These are phyloP conservation scores for Sylvia atricapilla DNA, from an alignment of 2,113 vertebrate genomes.

Conservation along the genomic window DNA sequence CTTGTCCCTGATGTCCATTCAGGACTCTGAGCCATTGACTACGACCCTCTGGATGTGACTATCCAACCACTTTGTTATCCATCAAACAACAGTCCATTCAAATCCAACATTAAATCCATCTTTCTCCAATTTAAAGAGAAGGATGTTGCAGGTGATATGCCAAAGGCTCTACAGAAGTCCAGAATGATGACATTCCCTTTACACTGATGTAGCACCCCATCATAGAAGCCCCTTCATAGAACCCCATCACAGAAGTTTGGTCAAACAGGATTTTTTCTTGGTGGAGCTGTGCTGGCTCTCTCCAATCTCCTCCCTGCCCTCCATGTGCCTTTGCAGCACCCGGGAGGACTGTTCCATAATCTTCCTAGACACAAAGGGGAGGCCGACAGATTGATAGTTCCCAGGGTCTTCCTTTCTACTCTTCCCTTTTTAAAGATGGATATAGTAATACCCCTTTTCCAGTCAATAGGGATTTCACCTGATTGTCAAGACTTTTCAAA, in stretches of 20 bases:
- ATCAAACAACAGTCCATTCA: background rate
- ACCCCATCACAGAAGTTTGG: background rate
- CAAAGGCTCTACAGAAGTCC: background rate
- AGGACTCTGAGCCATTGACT: background rate
- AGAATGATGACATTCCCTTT: background rate
- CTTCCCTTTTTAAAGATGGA: background rate
- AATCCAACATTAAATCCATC: background rate
- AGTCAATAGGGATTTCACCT: background rate
- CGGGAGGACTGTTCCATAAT: background rate
- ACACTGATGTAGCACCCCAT: background rate
- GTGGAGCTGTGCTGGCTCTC: background rate
- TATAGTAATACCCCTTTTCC: background rate
- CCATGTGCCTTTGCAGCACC: background rate
- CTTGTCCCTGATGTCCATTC: background rate
- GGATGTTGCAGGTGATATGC: background rate
- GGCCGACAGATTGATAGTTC: background rate
- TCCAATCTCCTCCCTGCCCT: too few species aligned
- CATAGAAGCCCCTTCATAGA: background rate
- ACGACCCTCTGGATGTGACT: background rate
- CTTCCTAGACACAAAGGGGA: background rate
- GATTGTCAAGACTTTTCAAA: background rate
- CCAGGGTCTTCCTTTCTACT: background rate
- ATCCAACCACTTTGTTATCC: background rate
- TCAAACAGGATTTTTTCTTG: background rate
- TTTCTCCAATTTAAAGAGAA: background rate